These are phyloP conservation scores for Drosophila birchii DNA, from an alignment of 2,888 invertebrate genomes.

Conservation along the genomic window DNA sequence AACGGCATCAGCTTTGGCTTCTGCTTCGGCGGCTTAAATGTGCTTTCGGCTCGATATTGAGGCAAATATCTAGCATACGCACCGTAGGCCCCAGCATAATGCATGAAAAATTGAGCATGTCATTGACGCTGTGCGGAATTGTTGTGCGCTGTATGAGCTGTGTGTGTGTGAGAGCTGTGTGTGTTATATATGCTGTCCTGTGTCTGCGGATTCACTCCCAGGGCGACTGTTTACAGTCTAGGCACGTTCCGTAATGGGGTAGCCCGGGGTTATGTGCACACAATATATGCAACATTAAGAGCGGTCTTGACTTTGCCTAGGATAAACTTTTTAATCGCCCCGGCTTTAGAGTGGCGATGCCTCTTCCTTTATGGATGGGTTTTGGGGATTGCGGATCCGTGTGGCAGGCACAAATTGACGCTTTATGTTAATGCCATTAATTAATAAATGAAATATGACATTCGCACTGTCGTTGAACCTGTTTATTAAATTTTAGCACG, in stretches of 20 bases:
- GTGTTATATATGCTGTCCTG: slow-evolving; percentile 27
- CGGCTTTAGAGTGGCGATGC: slow-evolving; percentile 39
- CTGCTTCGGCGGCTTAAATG: slow-evolving; percentile 64
- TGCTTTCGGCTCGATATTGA: slow-evolving; percentile 68
- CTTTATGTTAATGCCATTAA: slow-evolving; percentile 76
- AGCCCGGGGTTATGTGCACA: slow-evolving; percentile 46
- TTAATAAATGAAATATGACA: slow-evolving; percentile 78
- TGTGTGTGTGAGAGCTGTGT: neutral
- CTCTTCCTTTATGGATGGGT: slow-evolving; percentile 20
- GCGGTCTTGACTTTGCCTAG: slow-evolving; percentile 42
- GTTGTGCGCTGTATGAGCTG: slow-evolving; percentile 33
- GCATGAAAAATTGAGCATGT: slow-evolving; percentile 78
- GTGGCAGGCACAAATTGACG: slow-evolving; percentile 69
- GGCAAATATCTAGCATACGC: slow-evolving; percentile 60
- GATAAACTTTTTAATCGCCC: slow-evolving; percentile 73
- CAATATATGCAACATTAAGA: slow-evolving; percentile 44
- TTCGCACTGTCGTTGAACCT: slow-evolving; percentile 49
- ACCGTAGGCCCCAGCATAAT: slow-evolving; percentile 63
- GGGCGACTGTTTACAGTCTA: slow-evolving; percentile 62
- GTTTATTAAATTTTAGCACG: slow-evolving; percentile 77
- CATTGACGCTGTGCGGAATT: slow-evolving; percentile 62
- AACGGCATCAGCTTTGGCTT: slow-evolving; percentile 38
- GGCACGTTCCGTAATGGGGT: slow-evolving; percentile 66
- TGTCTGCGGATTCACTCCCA: slow-evolving; percentile 37
- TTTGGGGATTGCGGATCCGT: slow-evolving; percentile 5